Percentiles rank a stretch among this genome's conserved stretches.
phyloP scores from a whole-genome alignment of 2,113 vertebrate species.

The Plecturocebus donacophilus region DNA sequence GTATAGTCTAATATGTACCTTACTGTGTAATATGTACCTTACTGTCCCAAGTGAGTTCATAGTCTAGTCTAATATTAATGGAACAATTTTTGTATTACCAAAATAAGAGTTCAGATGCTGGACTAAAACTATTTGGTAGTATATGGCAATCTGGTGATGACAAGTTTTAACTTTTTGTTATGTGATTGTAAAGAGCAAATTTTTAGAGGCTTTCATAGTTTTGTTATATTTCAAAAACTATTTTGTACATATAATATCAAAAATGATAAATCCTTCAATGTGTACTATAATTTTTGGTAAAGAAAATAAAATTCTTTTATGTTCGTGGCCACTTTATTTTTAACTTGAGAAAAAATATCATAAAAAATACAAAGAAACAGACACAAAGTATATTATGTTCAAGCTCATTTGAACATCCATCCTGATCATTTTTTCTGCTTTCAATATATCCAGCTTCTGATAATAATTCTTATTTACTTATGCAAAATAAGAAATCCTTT shows the following conservation, averaged over 20 bases:
- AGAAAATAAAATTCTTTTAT: not conserved
- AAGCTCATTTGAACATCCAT: not conserved
- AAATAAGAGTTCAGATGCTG: not conserved
- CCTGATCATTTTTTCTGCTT: not conserved
- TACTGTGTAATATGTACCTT: not conserved
- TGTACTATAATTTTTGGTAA: not conserved
- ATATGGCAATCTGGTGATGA: not conserved
- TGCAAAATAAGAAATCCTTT: constrained; percentile 50
- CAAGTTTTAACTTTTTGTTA: not conserved
- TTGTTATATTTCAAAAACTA: not conserved
- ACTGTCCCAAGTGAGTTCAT: not conserved
- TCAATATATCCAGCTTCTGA: not conserved
- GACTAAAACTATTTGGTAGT: not conserved
- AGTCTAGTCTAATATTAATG: not conserved
- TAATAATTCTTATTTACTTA: constrained; percentile 40
- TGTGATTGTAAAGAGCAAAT: not conserved
- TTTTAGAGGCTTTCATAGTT: not conserved
- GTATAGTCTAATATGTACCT: not conserved
- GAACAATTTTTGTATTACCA: not conserved
- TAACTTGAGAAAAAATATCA: not conserved
- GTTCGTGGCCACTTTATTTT: not conserved
- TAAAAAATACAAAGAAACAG: not conserved
- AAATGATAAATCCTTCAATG: not conserved
- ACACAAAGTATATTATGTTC: not conserved
- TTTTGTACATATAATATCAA: not conserved